These are phyloP conservation scores for Ptychodera flava DNA, from an alignment of 35 echinoderm and acorn worm species.

Conservation along the genomic window DNA sequence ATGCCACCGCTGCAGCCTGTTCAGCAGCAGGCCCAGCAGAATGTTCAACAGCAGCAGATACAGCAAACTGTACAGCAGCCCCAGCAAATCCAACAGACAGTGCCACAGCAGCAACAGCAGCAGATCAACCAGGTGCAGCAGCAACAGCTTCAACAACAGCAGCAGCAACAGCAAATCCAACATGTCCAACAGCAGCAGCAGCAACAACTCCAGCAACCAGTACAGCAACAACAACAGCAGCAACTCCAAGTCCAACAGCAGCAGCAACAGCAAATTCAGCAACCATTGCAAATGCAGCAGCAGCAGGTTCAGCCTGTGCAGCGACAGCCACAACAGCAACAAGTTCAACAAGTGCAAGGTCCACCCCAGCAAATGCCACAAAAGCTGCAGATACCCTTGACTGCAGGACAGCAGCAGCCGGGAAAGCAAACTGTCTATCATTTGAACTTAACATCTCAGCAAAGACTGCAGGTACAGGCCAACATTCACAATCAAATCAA, in stretches of 20 bases:
- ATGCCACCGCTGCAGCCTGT: constrained; percentile 20
- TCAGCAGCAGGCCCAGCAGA: constrained; percentile 28
- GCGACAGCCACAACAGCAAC: background rate
- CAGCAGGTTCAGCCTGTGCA: background rate
- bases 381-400: background rate
- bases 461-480: constrained; percentile 44
- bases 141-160: constrained; percentile 12
- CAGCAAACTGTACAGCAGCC: background rate
- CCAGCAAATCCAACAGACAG: background rate
- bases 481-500: constrained; percentile 55
- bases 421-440: constrained; percentile 35
- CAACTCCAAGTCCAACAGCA: background rate
- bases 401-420: constrained; percentile 1
- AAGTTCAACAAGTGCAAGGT: background rate
- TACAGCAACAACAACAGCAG: too few species aligned
- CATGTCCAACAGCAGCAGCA: constrained; percentile 19
- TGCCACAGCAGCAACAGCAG: background rate
- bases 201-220: constrained; percentile 9
- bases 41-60: background rate
- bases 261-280: background rate
- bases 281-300: background rate
- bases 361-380: constrained; percentile 7
- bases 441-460: constrained; percentile 59
- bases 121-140: constrained; percentile 27
- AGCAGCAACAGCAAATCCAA: background rate